phyloP scores from a whole-genome alignment of 2,113 vertebrate genomes.

The Poeciliopsis prolifica region DNA sequence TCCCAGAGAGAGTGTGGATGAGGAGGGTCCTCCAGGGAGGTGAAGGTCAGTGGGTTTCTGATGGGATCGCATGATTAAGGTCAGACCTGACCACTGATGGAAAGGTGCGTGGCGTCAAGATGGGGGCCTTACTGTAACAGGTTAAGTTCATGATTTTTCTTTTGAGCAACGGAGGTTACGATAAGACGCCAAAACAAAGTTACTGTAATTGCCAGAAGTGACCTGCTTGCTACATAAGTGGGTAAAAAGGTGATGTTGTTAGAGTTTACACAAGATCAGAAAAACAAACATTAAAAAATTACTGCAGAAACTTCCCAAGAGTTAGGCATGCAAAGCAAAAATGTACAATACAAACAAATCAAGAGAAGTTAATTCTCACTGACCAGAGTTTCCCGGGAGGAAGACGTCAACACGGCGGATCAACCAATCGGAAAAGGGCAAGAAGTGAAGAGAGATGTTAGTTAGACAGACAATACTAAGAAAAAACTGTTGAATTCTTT shows the following conservation, averaged over 20 bases:
- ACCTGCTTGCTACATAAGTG: background rate
- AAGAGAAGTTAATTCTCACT: too few species aligned
- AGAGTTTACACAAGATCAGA: background rate
- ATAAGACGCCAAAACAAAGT: conserved; percentile 47
- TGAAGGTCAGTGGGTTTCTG: conserved; percentile 73
- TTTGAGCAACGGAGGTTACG: conserved; percentile 55
- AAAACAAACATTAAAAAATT: too few species aligned
- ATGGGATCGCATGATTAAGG: conserved; percentile 80
- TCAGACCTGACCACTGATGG: conserved; percentile 65
- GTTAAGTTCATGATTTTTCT: conserved; percentile 64
- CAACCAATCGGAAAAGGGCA: background rate
- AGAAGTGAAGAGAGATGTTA: background rate
- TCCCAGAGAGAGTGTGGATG: conserved; percentile 73
- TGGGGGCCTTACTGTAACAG: conserved; percentile 53
- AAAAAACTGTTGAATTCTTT: background rate
- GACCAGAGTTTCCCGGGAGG: background rate
- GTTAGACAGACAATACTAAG: background rate
- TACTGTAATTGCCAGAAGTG: conserved; percentile 20
- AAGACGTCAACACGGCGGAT: background rate
- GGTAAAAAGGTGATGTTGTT: background rate
- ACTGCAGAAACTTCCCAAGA: too few species aligned
- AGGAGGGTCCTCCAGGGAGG: conserved; percentile 76
- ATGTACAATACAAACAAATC: too few species aligned
- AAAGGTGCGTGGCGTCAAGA: conserved; percentile 53
- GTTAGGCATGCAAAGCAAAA: too few species aligned